These are phyloP conservation scores for Catocala nupta DNA, from an alignment of 2,888 invertebrate species.

Conservation along the genomic window DNA sequence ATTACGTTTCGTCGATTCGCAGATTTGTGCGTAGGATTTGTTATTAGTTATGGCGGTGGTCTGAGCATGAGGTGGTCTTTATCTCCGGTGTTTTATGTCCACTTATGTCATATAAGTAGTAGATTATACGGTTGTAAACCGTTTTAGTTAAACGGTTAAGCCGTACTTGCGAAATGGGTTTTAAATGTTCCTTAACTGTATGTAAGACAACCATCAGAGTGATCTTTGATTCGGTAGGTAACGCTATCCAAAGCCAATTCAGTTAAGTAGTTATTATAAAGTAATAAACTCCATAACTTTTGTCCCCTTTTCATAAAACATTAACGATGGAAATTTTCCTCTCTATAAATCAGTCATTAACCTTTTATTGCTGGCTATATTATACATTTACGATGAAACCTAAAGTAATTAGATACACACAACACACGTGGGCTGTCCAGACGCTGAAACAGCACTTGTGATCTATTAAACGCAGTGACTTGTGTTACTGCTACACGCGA, in stretches of 20 bases:
- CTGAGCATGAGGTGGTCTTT: conserved; percentile 61
- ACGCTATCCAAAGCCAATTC: neutral
- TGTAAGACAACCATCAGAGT: neutral
- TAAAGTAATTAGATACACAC: conserved; percentile 42
- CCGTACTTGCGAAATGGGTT: conserved; percentile 5
- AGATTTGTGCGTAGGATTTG: conserved; percentile 79
- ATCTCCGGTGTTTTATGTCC: conserved; percentile 41
- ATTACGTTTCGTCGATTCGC: conserved; percentile 75
- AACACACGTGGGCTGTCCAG: conserved; percentile 60
- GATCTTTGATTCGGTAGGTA: neutral
- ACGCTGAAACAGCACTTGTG: conserved; percentile 68
- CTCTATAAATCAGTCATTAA: conserved; percentile 34
- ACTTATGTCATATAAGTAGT: conserved; percentile 25
- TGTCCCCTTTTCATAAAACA: neutral
- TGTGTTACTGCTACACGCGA: conserved; percentile 67
- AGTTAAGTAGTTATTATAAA: conserved; percentile 7
- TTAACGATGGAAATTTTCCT: neutral
- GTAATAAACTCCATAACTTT: neutral
- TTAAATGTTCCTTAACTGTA: neutral
- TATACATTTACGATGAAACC: conserved; percentile 24
- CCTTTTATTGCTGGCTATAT: conserved; percentile 32
- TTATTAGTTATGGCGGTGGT: conserved; percentile 62
- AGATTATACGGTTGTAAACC: conserved; percentile 14
- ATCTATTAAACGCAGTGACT: conserved; percentile 60
- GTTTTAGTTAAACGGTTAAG: conserved; percentile 15